Base-by-base conservation (phyloP, 2,888 invertebrate species). In the Limnephilus auricula region DNA sequence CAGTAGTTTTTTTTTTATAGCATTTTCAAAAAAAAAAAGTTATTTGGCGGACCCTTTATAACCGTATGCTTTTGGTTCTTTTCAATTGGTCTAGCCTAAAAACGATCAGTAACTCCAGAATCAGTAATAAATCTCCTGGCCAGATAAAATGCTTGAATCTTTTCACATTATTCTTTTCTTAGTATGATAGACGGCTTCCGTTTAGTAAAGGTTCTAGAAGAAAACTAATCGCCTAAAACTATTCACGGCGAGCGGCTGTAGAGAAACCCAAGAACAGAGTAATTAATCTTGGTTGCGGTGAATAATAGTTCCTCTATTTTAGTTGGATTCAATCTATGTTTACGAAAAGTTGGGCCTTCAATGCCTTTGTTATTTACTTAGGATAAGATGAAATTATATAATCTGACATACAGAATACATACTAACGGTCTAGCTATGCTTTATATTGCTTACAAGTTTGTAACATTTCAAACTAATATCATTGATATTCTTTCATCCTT, bases 221-320 rank as follows among this genome's bases (percentile, higher is more conserved):
- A 65, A 65, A 65, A 18, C 50, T 65, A 65, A 65, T 65, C 18
- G 2, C 50, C 50, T 65, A 15, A 82, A 82, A 82, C 34, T 82
- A 34, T 82, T 82, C 82, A 32, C 31, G 82, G 32, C 82, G 82
- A 32, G 25, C 32, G 82, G 82, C 34, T 82, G 15, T 25, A 18
- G 31, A 31, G 82, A 82, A 34, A 32, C 18, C 34, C 12, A 82
- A 82, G 32, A 34, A 82, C 34, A 18, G 32, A 18, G 82, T 34
- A 82, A 82, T 82, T 82, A 82, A 82, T 82, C 34, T 82, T 82
- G 82, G 82, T 82, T 82, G 32, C 31, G 18, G 32, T 82, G 82
- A 82, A 32, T 82, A 82, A 82, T 82, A 34, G 82, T 34, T 31
- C 32, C 34, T 32, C 18, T 25, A 34, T 34, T 82, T 34, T 2